Evolutionary conservation across 2,113 vertebrate species (phyloP).

Genomic region (Perognathus longimembris): DNA sequence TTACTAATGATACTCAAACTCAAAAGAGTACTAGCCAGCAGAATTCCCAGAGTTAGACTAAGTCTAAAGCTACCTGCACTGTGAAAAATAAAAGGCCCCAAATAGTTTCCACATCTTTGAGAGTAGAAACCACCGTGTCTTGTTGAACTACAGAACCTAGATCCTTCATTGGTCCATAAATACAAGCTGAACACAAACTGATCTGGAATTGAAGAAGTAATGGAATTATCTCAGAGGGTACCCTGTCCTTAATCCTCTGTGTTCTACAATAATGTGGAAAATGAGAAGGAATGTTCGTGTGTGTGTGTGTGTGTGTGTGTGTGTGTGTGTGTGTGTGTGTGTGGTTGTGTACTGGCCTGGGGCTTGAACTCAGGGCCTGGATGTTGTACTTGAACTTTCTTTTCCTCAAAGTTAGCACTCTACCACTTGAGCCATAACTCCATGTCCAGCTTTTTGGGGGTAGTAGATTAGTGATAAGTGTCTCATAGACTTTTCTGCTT

Average conservation of each 20-base stretch:
- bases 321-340: too few species aligned
- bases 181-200: conserved; percentile 24
- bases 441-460: too few species aligned
- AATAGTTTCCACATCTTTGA: conserved; percentile 3
- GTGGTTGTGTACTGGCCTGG: too few species aligned
- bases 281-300: background rate
- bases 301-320: too few species aligned
- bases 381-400: too few species aligned
- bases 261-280: conserved; percentile 18
- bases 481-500: too few species aligned
- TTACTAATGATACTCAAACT: conserved; percentile 6
- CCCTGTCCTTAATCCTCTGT: background rate
- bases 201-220: conserved; percentile 2
- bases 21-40: background rate
- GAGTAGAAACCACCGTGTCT: background rate
- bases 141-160: background rate
- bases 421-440: too few species aligned
- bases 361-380: too few species aligned
- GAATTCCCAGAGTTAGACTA: background rate
- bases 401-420: too few species aligned
- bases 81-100: background rate
- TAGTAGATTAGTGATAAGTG: too few species aligned
- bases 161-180: conserved; percentile 10
- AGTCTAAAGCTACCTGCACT: background rate
- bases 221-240: conserved; percentile 22